Evolutionary conservation across 2,113 vertebrate genomes (phyloP).

Genomic region (Xerus inauris): DNA sequence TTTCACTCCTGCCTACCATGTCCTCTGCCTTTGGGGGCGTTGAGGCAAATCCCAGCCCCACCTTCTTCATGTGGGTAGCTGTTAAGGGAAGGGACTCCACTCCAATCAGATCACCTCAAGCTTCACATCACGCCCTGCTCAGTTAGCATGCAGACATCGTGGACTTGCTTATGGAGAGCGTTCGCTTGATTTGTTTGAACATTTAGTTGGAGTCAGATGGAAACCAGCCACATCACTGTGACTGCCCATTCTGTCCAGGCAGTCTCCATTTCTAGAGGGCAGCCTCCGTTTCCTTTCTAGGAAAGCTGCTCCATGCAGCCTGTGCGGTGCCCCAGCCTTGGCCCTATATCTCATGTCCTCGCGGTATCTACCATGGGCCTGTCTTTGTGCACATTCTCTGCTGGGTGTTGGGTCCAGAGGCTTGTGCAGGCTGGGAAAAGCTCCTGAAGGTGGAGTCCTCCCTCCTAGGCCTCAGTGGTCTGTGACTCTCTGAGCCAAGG

Average conservation of each 20-base stretch:
- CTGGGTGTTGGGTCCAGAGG: neutral
- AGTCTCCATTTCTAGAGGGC: neutral
- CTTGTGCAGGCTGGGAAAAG: neutral
- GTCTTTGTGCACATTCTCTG: neutral
- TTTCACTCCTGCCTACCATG: neutral
- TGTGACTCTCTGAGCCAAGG: rapidly evolving
- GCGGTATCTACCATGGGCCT: rapidly evolving
- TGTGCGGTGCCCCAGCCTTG: neutral
- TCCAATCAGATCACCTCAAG: neutral
- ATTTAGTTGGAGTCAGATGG: neutral
- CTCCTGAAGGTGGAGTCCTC: neutral
- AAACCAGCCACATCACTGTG: too few relatives aligned
- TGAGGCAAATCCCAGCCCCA: neutral
- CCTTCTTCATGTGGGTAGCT: too few relatives aligned
- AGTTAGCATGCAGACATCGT: neutral
- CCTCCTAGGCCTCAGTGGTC: neutral
- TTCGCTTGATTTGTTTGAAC: neutral
- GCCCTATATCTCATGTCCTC: neutral
- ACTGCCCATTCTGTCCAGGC: rapidly evolving
- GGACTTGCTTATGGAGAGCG: rapidly evolving
- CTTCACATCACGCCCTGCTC: neutral
- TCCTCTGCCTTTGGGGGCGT: too few relatives aligned
- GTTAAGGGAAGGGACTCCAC: neutral
- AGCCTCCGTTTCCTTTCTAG: neutral
- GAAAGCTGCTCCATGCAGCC: neutral